Evolutionary conservation across 2,888 invertebrate species (phyloP).

Genomic region (Druceiella hillmani): DNA sequence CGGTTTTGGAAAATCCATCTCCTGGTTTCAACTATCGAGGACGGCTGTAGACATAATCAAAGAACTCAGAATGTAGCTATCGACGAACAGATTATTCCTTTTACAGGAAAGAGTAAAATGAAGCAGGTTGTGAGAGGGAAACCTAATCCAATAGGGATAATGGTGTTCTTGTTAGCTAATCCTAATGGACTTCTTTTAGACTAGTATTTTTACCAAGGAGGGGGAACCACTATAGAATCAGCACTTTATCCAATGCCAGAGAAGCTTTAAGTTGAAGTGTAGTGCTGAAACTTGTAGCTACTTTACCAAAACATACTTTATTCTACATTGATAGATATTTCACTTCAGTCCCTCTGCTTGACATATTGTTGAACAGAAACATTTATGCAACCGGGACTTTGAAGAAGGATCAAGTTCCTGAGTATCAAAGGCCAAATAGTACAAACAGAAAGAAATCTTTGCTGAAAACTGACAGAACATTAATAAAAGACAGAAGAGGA

Average conservation of each 20-base stretch:
- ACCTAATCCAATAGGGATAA: conserved; percentile 23
- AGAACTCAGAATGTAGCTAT: conserved; percentile 18
- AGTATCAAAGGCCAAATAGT: no score
- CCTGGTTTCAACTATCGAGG: conserved; percentile 15
- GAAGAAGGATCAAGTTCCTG: no score
- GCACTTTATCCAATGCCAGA: conserved; percentile 16
- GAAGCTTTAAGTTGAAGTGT: conserved; percentile 22
- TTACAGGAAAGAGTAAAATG: conserved; percentile 21
- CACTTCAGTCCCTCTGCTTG: no score
- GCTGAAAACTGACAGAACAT: no score
- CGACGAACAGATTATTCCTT: conserved; percentile 27
- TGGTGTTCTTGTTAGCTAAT: conserved; percentile 24
- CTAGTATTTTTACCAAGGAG: conserved; percentile 24
- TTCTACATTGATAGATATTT: no score
- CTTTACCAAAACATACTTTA: conserved; percentile 12
- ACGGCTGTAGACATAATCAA: conserved; percentile 16
- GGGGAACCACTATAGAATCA: conserved; percentile 17
- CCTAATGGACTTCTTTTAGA: conserved; percentile 23
- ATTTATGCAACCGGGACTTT: no score
- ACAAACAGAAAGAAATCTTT: no score
- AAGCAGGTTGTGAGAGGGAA: conserved; percentile 19
- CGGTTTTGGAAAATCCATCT: conserved; percentile 15
- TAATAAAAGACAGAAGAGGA: no score
- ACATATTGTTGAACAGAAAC: no score
- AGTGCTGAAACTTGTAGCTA: conserved; percentile 20